Conservation (phyloP, 53 echinoderm and acorn worm species). For the Holothuria scabra region DNA sequence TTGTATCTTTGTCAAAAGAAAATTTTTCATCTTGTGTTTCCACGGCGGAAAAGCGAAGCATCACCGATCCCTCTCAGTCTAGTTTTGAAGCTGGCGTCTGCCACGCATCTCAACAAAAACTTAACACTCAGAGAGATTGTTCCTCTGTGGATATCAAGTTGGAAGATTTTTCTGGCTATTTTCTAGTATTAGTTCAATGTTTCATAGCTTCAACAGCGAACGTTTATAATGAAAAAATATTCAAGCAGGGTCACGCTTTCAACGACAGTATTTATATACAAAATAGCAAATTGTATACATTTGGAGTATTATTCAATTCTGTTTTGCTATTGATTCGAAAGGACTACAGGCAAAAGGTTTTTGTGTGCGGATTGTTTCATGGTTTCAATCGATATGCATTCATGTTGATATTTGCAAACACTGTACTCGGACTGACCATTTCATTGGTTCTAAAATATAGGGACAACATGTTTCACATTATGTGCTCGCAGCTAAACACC, state of each 20-base stretch:
- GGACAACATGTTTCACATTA: slow-evolving; percentile 97
- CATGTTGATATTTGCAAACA: slow-evolving; percentile 75
- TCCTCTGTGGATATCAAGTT: slow-evolving; percentile 2
- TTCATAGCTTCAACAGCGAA: slow-evolving; percentile 87
- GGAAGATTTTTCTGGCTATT: slow-evolving; percentile 52
- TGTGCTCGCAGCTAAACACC: slow-evolving; percentile 75
- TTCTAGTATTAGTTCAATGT: slow-evolving; percentile 79
- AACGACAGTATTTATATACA: slow-evolving; percentile 86
- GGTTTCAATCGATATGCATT: slow-evolving; percentile 77
- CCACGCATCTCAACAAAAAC: slow-evolving; percentile 1
- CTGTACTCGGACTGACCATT: slow-evolving; percentile 78
- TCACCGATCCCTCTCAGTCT: too few species aligned
- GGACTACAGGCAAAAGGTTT: slow-evolving; percentile 59
- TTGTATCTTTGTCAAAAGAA: slow-evolving; percentile 86
- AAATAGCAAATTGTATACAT: slow-evolving; percentile 88
- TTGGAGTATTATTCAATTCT: slow-evolving; percentile 84
- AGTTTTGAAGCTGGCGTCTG: not conserved
- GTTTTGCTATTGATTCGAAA: slow-evolving; percentile 60
- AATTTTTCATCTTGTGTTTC: slow-evolving; percentile 23
- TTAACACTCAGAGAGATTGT: not conserved
- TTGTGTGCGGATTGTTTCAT: slow-evolving; percentile 78
- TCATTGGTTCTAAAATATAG: slow-evolving; percentile 85
- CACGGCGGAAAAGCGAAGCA: too few species aligned
- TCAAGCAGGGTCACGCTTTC: slow-evolving; percentile 83
- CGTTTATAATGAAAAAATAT: slow-evolving; percentile 96